These are phyloP conservation scores for Acanthoscelides obtectus DNA, from an alignment of 2,888 invertebrate species.

Conservation along the genomic window DNA sequence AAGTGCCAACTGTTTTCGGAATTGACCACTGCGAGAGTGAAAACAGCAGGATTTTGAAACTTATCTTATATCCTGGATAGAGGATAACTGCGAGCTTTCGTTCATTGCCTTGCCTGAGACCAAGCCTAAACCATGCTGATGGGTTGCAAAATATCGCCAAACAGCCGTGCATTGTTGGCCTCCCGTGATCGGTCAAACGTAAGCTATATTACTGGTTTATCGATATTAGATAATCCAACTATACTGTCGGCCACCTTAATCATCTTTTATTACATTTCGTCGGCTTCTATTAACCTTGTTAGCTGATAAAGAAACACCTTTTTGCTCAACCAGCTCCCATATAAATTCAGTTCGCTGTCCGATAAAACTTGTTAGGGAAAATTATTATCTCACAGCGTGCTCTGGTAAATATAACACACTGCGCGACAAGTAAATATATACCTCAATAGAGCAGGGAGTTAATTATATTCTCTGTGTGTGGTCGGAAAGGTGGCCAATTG, in stretches of 20 bases:
- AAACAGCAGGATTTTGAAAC: too few relatives aligned
- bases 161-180: too few relatives aligned
- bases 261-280: neutral
- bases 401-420: neutral
- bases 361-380: neutral
- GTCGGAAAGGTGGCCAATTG: slow-evolving; percentile 7
- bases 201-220: neutral
- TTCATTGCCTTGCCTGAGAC: too few relatives aligned
- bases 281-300: neutral
- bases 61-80: too few relatives aligned
- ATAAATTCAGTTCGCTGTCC: neutral
- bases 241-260: neutral
- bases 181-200: too few relatives aligned
- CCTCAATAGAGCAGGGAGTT: slow-evolving; percentile 4
- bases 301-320: neutral
- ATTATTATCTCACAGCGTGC: neutral
- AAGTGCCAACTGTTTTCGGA: too few relatives aligned
- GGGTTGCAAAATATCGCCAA: too few relatives aligned
- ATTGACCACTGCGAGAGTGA: too few relatives aligned
- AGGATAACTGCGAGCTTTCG: too few relatives aligned
- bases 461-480: slow-evolving; percentile 10
- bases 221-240: neutral
- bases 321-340: neutral
- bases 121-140: too few relatives aligned
- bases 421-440: neutral